These are phyloP conservation scores for Hypotaenidia okinawae DNA, from an alignment of 2,797 vertebrate genomes.

Conservation along the genomic window DNA sequence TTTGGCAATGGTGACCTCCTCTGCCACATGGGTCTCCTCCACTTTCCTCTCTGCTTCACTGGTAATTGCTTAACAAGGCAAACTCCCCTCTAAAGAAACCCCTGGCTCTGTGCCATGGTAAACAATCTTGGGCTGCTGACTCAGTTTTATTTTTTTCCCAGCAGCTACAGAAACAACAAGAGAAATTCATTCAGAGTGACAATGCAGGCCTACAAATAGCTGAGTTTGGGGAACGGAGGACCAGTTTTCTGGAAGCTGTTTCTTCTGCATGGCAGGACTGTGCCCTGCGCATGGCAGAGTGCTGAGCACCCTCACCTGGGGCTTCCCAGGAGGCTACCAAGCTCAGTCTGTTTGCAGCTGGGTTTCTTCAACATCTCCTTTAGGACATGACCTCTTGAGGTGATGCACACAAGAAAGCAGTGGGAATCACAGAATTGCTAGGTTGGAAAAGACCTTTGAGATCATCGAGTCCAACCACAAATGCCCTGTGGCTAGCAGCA, in stretches of 20 bases:
- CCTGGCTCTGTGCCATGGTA: background rate
- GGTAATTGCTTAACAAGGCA: background rate
- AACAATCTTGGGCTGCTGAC: background rate
- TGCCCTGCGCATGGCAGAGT: background rate
- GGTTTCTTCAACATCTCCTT: background rate
- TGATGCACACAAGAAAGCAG: rapidly evolving
- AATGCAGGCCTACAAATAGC: background rate
- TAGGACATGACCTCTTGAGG: rapidly evolving
- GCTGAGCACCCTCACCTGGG: background rate
- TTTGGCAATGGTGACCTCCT: background rate
- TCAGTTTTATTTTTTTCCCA: background rate
- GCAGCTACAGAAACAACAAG: background rate
- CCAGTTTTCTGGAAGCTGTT: background rate
- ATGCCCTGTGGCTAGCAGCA: background rate
- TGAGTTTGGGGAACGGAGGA: background rate
- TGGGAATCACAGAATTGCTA: background rate
- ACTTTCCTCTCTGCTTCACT: background rate
- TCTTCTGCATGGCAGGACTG: background rate
- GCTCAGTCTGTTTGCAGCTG: background rate
- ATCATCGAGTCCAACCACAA: too few relatives aligned
- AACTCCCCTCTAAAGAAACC: background rate
- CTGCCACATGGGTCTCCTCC: background rate
- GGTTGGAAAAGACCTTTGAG: too few relatives aligned
- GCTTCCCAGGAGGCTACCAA: background rate
- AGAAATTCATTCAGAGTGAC: background rate